Evolutionary conservation across 2,797 vertebrate species (phyloP), one percentile per base, ranked within the genome.

Genomic region (Sternarchorhynchus goeldii): DNA sequence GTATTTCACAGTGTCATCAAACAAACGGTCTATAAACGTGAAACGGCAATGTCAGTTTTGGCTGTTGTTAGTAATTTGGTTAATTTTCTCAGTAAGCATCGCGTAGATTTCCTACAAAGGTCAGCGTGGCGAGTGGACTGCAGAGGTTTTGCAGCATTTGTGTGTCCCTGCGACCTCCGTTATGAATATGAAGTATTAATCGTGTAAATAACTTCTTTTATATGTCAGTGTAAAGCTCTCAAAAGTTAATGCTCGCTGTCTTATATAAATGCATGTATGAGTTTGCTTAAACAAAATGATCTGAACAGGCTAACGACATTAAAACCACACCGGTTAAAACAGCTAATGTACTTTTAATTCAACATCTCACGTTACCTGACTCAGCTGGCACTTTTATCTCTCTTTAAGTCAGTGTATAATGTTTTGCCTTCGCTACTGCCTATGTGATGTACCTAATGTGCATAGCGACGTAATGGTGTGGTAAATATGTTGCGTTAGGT

Each of bases 61-160:
- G 45, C 25, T 21, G 14, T 25, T 62, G 20, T 7, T 20, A 50
- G 32, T n/a, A 18, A 1, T 10, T 31, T 55, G 25, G 2, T 31
- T 55, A 2, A 32, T 32, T 10, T 34, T 50, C 2, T 50, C 10
- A 14, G 14, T 14, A 50, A 50, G 12, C 14, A 63, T 31, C 20
- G 59, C 57, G 21, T 21, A 32, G 60, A 1, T 45, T 62, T 56
- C 74, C 80, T 78, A 86, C 87, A 75, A 79, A 88, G 89, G 88
- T 91, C 87, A 87, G 87, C 85, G 73, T 85, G 86, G 39, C 50
- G 81, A 57, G 69, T 69, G 65, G 55, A 72, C 78, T 91, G 90
- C 88, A 87, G 88, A 82, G 72, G 78, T 85, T 86, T 29, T 79
- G 81, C 80, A 75, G 62, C 58, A 69, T 73, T 68, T 34, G 73